Evolutionary conservation across 2,113 vertebrate genomes (phyloP).

Genomic region (Planiliza haematocheilus): DNA sequence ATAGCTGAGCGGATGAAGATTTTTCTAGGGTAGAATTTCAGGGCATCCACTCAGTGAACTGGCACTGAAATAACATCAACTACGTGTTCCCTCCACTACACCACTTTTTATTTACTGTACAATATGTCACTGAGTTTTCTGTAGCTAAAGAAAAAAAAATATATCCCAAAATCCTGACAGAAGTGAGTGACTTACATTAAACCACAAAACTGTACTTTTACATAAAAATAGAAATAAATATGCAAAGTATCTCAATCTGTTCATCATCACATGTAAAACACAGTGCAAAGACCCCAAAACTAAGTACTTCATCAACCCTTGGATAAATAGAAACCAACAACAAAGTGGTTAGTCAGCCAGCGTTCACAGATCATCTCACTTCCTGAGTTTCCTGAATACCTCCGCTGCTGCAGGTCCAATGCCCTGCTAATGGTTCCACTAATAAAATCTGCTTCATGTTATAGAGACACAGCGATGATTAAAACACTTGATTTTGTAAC

Average conservation of each 20-base stretch:
- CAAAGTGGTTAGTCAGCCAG: conserved; percentile 30
- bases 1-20: too few species aligned
- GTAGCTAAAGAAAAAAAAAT: not conserved
- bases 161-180: not conserved
- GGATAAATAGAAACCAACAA: conserved; percentile 7
- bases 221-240: conserved; percentile 60
- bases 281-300: conserved; percentile 50
- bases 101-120: not conserved
- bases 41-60: not conserved
- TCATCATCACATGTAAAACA: conserved; percentile 28
- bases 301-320: conserved; percentile 8
- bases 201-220: conserved; percentile 9
- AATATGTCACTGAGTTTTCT: conserved; percentile 10
- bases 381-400: conserved; percentile 56
- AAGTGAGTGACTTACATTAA: conserved; percentile 3
- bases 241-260: conserved; percentile 12
- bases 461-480: not conserved
- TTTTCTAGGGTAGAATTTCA: not conserved
- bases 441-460: conserved; percentile 2
- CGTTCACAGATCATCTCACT: conserved; percentile 27
- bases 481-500: not conserved
- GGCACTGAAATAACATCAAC: not conserved
- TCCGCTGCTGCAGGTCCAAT: not conserved
- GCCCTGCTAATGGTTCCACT: not conserved
- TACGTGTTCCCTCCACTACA: not conserved